Conservation (phyloP, 2,797 vertebrate species). For the Myotis pilosus region DNA sequence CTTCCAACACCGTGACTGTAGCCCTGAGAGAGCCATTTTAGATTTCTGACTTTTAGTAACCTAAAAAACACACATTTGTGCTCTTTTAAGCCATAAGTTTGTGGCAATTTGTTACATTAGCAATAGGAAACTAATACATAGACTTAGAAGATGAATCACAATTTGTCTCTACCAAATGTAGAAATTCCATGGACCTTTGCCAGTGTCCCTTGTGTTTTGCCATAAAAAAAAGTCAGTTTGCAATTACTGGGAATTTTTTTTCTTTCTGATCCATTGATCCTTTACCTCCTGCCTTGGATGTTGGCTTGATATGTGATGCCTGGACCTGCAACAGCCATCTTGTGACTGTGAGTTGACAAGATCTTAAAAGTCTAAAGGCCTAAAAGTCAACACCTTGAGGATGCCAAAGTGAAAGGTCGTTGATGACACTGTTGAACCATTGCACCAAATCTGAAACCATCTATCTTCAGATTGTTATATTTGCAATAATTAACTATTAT, state of each 20-base stretch:
- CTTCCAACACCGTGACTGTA: not conserved
- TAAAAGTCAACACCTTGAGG: not conserved
- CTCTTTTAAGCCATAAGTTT: constrained; percentile 10
- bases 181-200: not conserved
- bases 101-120: not conserved
- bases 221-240: not conserved
- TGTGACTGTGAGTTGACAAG: not conserved
- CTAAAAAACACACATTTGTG: not conserved
- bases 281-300: not conserved
- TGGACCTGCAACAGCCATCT: not conserved
- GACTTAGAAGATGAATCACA: not conserved
- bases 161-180: not conserved
- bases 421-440: not conserved
- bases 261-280: not conserved
- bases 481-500: not conserved
- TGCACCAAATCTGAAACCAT: not conserved
- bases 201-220: not conserved
- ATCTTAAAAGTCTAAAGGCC: not conserved
- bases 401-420: not conserved
- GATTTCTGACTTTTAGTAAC: not conserved
- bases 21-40: not conserved
- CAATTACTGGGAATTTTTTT: not conserved
- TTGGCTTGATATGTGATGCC: not conserved
- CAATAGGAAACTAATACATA: not conserved
- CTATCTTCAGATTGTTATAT: not conserved